A percentile compares a stretch with the other conserved stretches of the same genome.
Conservation (phyloP, 1,140 invertebrate species). For the Anastrepha obliqua region DNA sequence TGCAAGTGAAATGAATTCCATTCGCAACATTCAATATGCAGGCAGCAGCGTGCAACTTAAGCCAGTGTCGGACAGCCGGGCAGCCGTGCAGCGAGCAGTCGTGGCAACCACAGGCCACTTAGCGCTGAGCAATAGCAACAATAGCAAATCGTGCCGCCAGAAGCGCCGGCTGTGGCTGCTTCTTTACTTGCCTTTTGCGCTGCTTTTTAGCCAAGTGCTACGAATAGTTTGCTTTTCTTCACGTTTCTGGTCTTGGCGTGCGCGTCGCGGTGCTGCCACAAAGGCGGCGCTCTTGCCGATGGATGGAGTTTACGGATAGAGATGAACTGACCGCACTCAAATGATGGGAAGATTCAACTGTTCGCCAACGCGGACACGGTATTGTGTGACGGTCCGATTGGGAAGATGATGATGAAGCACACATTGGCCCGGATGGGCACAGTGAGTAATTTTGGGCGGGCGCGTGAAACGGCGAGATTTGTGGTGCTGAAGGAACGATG, state of each 20-base stretch:
- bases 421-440: background rate
- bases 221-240: background rate
- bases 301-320: slow-evolving; percentile 12
- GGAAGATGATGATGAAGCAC: background rate
- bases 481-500: no score
- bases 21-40: slow-evolving; percentile 43
- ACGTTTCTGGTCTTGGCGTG: slow-evolving; percentile 1
- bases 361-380: background rate
- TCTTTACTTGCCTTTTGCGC: background rate
- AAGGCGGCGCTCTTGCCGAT: slow-evolving; percentile 1
- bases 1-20: slow-evolving; percentile 44
- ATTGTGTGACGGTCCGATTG: background rate
- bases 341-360: slow-evolving; percentile 24
- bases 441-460: background rate
- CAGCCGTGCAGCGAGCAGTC: background rate
- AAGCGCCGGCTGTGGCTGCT: slow-evolving; percentile 29
- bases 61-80: background rate
- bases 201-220: background rate
- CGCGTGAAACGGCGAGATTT: no score
- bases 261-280: background rate
- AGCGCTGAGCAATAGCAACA: slow-evolving; percentile 18
- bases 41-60: background rate
- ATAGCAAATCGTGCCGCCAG: slow-evolving; percentile 25
- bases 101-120: slow-evolving; percentile 48
- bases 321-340: slow-evolving; percentile 3